Evolutionary conservation across 2,888 invertebrate species (phyloP), one percentile per base, ranked within the genome.

Genomic region (Drosophila peninsularis): DNA sequence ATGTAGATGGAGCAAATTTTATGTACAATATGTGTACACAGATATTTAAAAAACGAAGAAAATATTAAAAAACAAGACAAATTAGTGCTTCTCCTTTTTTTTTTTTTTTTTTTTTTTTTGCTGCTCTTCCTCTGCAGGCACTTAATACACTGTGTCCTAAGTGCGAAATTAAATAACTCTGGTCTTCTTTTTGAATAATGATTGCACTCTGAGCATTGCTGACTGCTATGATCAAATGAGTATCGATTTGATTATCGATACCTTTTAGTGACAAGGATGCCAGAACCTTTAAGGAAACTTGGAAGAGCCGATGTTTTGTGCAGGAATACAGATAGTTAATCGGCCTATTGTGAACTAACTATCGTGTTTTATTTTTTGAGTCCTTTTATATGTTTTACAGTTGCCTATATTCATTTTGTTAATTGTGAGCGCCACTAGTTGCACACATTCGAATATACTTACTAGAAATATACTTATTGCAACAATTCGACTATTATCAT

Each of bases 11-110:
- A 66, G 42, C 34, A 39, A 63, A 62, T 19, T 71, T 34, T 67
- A 60, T 75, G 53, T 71, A 76, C 62, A 72, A 10, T 10, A 30
- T 57, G 57, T 68, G 76, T 60, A 61, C 52, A 76, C 70, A 74
- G 32, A 61, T 53, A 77, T 71, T 77, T 74, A 67, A 77, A 75
- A 77, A 77, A 78, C 78, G 78, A 71, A 67, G 41, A 66, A 64
- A 64, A 67, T 76, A 75, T 61, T 71, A 42, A 64, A 74, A 75
- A 75, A 78, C 78, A 68, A 78, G 60, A 76, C 73, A 49, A 50
- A 75, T 71, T 60, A 75, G 44, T 45, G 71, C 45, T 45, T 45
- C n/a, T 30, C 7, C 7, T 30, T 30, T 30, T 30, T 6, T 7
- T 30, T 24, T 24, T 24, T 27, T 27, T 27, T 27, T 10, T 49